Evolutionary conservation across 2,888 invertebrate species (phyloP).

Genomic region (Leptogaster cylindrica): DNA sequence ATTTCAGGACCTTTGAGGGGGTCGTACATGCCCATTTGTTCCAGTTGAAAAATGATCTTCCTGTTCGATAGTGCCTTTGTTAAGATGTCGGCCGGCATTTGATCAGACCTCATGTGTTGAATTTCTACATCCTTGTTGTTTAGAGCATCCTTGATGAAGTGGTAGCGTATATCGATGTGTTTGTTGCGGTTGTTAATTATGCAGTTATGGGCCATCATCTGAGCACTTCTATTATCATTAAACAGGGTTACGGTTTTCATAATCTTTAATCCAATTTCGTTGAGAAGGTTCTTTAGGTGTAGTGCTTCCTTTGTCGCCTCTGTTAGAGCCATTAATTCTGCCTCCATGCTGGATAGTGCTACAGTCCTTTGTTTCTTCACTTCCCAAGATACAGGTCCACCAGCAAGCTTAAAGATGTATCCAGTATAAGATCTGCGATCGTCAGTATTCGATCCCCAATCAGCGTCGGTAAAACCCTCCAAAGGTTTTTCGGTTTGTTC

Average conservation of each 20-base stretch:
- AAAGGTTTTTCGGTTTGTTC: slow-evolving; percentile 19
- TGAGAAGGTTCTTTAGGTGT: slow-evolving; percentile 40
- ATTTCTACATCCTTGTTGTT: not conserved
- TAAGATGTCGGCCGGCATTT: not conserved
- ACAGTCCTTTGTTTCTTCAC: slow-evolving; percentile 47
- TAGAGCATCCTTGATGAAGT: slow-evolving; percentile 42
- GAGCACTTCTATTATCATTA: slow-evolving; percentile 48
- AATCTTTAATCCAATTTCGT: slow-evolving; percentile 26
- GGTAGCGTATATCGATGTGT: slow-evolving; percentile 47
- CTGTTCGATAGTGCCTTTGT: no score
- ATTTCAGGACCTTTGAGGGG: no score
- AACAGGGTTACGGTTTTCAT: slow-evolving; percentile 34
- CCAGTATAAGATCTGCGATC: slow-evolving; percentile 48
- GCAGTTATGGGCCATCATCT: slow-evolving; percentile 39
- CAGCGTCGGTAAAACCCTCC: slow-evolving; percentile 47
- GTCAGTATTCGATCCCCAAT: slow-evolving; percentile 46
- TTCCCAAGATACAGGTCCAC: slow-evolving; percentile 47
- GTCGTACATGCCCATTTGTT: no score
- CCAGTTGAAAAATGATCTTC: no score
- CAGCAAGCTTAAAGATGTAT: slow-evolving; percentile 46
- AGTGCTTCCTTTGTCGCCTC: slow-evolving; percentile 46
- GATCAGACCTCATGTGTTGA: not conserved
- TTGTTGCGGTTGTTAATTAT: slow-evolving; percentile 45
- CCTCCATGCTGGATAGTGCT: slow-evolving; percentile 46
- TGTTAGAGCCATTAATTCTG: slow-evolving; percentile 47